phyloP scores from a whole-genome alignment of 30 jellyfish, hydroid and myxozoan species.

The Cassiopea andromeda region DNA sequence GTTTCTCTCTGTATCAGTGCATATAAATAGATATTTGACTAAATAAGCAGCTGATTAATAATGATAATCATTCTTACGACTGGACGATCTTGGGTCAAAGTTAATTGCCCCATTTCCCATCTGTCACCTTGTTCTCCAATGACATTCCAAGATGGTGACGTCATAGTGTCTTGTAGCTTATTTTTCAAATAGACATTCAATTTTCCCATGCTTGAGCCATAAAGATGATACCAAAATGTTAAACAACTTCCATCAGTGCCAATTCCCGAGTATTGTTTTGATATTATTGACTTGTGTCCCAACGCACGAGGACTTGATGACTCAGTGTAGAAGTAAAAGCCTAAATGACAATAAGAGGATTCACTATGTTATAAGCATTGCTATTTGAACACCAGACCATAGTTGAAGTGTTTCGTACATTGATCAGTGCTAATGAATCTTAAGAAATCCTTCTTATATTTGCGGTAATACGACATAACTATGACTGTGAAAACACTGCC shows the following conservation, averaged over 20 bases:
- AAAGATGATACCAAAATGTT: slow-evolving; percentile 80
- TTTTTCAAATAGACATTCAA: slow-evolving; percentile 51
- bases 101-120: slow-evolving; percentile 67
- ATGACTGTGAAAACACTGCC: too few species aligned
- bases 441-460: too few species aligned
- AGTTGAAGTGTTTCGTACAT: too few species aligned
- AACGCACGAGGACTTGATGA: slow-evolving; percentile 59
- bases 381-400: too few species aligned
- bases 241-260: slow-evolving; percentile 77
- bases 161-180: background rate
- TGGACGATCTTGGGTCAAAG: slow-evolving; percentile 3
- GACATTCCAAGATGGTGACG: slow-evolving; percentile 44
- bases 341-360: slow-evolving; percentile 5
- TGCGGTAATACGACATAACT: too few species aligned
- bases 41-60: background rate
- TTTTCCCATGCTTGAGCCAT: slow-evolving; percentile 62
- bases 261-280: slow-evolving; percentile 45
- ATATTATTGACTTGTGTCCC: slow-evolving; percentile 50
- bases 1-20: background rate
- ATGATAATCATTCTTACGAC: background rate
- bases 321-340: slow-evolving; percentile 77
- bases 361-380: too few species aligned
- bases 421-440: too few species aligned
- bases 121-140: slow-evolving; percentile 80
- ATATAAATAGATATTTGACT: background rate